These are phyloP conservation scores for Pachypeltis micranthus DNA, from an alignment of 1,140 invertebrate species.

Conservation along the genomic window DNA sequence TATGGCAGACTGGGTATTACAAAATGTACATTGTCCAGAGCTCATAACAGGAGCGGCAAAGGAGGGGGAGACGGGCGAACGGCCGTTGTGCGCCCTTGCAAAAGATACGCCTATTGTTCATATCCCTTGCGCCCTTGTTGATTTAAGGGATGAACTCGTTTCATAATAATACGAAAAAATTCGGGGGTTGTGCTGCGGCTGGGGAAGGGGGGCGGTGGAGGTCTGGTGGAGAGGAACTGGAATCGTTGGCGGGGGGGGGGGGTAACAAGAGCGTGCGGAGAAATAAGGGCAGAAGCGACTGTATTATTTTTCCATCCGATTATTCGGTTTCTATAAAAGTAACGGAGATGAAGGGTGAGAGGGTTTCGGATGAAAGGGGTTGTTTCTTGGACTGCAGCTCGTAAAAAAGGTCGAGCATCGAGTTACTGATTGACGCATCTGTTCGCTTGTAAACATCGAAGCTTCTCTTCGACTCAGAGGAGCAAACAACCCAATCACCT, in stretches of 20 bases:
- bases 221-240: too few relatives aligned
- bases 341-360: background rate
- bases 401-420: background rate
- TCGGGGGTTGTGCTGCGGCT: too few relatives aligned
- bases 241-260: too few relatives aligned
- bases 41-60: background rate
- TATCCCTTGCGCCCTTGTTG: background rate
- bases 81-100: background rate
- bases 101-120: background rate
- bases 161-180: background rate
- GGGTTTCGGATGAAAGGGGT: background rate
- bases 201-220: too few relatives aligned
- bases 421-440: constrained; percentile 6
- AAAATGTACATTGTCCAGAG: background rate
- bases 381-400: background rate
- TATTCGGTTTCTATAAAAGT: background rate
- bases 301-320: constrained; percentile 9
- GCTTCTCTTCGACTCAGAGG: background rate
- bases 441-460: background rate
- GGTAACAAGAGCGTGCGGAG: too few relatives aligned
- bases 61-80: background rate
- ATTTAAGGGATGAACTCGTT: constrained; percentile 5
- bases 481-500: background rate
- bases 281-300: too few relatives aligned
- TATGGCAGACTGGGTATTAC: background rate